These are phyloP conservation scores for Ceramica pisi DNA, from an alignment of 2,888 invertebrate genomes.

Conservation along the genomic window DNA sequence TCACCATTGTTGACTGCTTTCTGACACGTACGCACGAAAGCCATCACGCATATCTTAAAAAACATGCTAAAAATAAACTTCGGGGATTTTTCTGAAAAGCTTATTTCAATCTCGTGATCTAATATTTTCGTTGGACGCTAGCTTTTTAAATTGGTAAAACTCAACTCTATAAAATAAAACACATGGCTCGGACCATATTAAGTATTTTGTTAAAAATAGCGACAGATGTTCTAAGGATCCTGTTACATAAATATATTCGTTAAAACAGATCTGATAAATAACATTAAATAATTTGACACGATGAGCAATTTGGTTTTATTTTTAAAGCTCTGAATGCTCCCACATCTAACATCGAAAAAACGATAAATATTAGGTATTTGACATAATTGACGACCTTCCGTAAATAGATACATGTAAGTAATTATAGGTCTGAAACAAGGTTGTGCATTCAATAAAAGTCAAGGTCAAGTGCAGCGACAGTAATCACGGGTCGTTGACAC, in stretches of 20 bases:
- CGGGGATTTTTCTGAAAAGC: background rate
- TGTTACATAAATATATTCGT: background rate
- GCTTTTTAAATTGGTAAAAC: background rate
- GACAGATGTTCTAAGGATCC: constrained; percentile 18
- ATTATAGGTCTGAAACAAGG: constrained; percentile 3
- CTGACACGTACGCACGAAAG: background rate
- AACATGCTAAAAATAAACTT: background rate
- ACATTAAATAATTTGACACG: background rate
- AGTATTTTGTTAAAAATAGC: background rate
- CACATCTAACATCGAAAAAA: too few relatives aligned
- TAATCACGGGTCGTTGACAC: constrained; percentile 6
- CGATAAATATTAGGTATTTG: too few relatives aligned
- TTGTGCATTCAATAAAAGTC: constrained; percentile 7
- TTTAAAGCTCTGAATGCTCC: too few relatives aligned
- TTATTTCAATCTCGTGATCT: constrained; percentile 1
- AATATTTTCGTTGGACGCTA: background rate
- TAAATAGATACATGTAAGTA: background rate
- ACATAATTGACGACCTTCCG: background rate
- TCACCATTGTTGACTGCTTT: background rate
- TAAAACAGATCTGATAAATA: background rate
- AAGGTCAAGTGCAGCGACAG: background rate
- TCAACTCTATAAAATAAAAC: background rate
- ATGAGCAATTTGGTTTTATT: background rate
- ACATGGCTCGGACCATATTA: background rate
- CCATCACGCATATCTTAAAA: background rate